These are phyloP conservation scores for Euplagia quadripunctaria DNA, from an alignment of 2,888 invertebrate genomes.

Conservation along the genomic window DNA sequence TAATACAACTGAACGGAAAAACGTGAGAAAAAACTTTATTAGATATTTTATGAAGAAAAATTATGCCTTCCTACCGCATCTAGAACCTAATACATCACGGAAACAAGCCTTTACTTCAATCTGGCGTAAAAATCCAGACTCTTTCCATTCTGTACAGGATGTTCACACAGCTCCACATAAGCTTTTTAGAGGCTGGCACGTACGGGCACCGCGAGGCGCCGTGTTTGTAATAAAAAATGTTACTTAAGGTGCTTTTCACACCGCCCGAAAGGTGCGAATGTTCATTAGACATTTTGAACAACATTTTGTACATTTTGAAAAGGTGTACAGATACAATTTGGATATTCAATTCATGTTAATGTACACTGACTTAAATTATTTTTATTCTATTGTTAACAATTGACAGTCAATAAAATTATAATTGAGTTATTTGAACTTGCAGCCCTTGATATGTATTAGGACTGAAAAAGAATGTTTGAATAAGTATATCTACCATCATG, in stretches of 20 bases:
- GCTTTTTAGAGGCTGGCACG: conserved; percentile 66
- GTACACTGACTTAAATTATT: too few relatives aligned
- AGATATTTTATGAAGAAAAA: conserved; percentile 10
- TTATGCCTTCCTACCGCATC: conserved; percentile 22
- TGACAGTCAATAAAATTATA: too few relatives aligned
- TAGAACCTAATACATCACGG: conserved; percentile 33
- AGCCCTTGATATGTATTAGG: too few relatives aligned
- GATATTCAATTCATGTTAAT: neutral
- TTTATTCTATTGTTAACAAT: too few relatives aligned
- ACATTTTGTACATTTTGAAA: neutral
- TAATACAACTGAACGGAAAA: neutral
- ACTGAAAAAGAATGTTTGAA: too few relatives aligned
- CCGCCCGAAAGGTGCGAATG: conserved; percentile 6
- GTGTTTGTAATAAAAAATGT: conserved; percentile 56
- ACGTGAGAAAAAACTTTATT: conserved; percentile 26
- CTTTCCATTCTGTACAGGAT: conserved; percentile 61
- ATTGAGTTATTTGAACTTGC: too few relatives aligned
- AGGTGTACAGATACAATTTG: neutral
- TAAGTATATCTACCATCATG: too few relatives aligned
- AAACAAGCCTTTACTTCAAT: conserved; percentile 62
- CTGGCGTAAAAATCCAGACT: conserved; percentile 66
- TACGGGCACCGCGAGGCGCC: conserved; percentile 47
- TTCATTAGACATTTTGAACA: neutral
- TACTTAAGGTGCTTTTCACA: conserved; percentile 28
- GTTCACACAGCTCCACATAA: conserved; percentile 59